Percentiles rank a stretch among this genome's conserved stretches.
Conservation (phyloP, 2,113 vertebrate species). For the Mormyrus iriodes region DNA sequence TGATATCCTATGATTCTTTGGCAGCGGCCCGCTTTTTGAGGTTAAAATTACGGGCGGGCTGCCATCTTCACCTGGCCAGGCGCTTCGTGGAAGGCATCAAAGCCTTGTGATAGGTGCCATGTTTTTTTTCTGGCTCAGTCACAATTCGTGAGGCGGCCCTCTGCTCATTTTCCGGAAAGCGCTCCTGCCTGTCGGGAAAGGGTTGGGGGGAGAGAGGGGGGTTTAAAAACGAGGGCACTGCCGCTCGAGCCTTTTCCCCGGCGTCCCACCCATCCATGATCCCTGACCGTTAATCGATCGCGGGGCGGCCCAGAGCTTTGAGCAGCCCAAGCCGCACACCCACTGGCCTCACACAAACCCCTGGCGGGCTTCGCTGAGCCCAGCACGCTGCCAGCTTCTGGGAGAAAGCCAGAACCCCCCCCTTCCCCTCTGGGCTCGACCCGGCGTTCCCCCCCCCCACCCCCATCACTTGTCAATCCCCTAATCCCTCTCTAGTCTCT, state of each 20-base stretch:
- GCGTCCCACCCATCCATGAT: constrained; percentile 35
- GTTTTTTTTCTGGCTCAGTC: not conserved
- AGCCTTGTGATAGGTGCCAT: constrained; percentile 43
- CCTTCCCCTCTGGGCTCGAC: not conserved
- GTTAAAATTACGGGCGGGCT: constrained; percentile 6
- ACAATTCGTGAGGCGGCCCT: not conserved
- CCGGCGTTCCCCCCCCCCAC: not conserved
- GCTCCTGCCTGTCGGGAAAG: not conserved
- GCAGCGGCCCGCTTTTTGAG: constrained; percentile 50
- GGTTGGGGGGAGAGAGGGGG: no score
- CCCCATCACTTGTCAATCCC: constrained; percentile 5
- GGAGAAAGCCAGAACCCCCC: constrained; percentile 40
- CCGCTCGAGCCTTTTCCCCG: not conserved
- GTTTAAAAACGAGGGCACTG: no score
- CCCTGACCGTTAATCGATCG: constrained; percentile 43
- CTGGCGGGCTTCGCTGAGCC: constrained; percentile 42
- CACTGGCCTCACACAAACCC: constrained; percentile 24
- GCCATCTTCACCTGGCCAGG: constrained; percentile 33
- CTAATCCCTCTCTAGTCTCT: not conserved
- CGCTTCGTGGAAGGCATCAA: constrained; percentile 51
- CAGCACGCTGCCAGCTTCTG: constrained; percentile 54
- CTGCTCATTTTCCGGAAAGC: not conserved
- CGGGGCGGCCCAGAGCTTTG: constrained; percentile 38
- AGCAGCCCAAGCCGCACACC: not conserved
- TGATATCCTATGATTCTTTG: constrained; percentile 55